Base-by-base conservation (phyloP, 2,797 vertebrate genomes). In the Coregonus sp. region DNA sequence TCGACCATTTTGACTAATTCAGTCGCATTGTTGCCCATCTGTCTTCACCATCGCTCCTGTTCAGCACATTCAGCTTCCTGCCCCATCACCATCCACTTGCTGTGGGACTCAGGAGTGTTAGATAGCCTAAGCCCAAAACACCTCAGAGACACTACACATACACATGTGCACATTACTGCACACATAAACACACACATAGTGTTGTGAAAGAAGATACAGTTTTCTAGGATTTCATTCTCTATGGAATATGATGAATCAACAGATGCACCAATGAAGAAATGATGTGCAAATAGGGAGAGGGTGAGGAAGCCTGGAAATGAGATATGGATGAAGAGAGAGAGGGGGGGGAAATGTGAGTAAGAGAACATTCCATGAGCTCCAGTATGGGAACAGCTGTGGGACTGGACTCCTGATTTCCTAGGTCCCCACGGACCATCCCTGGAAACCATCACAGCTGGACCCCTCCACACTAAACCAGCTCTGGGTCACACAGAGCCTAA, bases 401-500 rank as follows among this genome's bases (percentile, higher is more conserved):
- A 79, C 33, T 51, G 47, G 66, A 79, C 35, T 50, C 1, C 2
- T 70, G 67, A 79, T 74, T 78, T 77, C 73, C 66, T 65, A 72
- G 29, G 47, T 75, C 47, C 18, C 54, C 15, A 61, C 4, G 1
- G 20, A 78, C 69, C 70, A 75, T 68, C 74, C 70, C 15, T 67
- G 59, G 70, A 82, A 78, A 80, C 29, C 40, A 50, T 54, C 81
- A 88, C 89, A 89, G 86, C 88, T 86, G 83, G 82, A 92, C 86
- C 88, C 89, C 83, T 80, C 81, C 69, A 80, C 81, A 90, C 81
- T 78, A 72, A 80, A 85, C 75, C 79, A 83, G 86, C 85, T 86
- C 83, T 78, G 50, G 86, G 90, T 90, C 84, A 89, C 56, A 76
- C 59, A 81, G 74, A 75, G 78, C 86, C 83, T 86, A 40, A 79